Evolutionary conservation across 1,140 invertebrate species (phyloP).

Genomic region (Glomeris maerens): DNA sequence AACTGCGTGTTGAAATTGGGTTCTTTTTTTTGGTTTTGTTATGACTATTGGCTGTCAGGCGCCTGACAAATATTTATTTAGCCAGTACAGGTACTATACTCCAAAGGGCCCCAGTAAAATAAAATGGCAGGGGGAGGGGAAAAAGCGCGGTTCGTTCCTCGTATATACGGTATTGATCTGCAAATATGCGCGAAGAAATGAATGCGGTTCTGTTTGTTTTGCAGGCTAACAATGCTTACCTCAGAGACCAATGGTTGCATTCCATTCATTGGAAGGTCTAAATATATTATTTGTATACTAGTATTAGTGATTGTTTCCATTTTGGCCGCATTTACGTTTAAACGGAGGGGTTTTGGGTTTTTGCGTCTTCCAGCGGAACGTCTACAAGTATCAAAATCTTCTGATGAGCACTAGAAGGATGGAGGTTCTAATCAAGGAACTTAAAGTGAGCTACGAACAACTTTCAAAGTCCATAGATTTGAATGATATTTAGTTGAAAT

Average conservation of each 20-base stretch:
- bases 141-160: too few species aligned
- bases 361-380: conserved; percentile 49
- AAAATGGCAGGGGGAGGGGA: too few species aligned
- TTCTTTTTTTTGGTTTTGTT: too few species aligned
- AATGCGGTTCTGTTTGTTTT: conserved; percentile 27
- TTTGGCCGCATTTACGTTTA: not conserved
- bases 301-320: not conserved
- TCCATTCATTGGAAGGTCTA: conserved; percentile 67
- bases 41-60: too few species aligned
- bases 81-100: too few species aligned
- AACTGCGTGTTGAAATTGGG: too few species aligned
- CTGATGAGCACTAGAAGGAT: conserved; percentile 48
- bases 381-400: conserved; percentile 59
- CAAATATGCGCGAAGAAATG: too few species aligned
- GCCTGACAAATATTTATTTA: too few species aligned
- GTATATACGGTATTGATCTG: too few species aligned
- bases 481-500: not conserved
- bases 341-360: not conserved
- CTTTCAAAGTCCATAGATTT: not conserved
- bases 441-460: conserved; percentile 42
- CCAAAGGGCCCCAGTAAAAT: too few species aligned
- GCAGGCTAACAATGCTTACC: conserved; percentile 58
- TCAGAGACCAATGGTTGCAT: conserved; percentile 69
- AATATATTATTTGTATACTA: not conserved
- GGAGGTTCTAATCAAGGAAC: conserved; percentile 64